These are phyloP conservation scores for Halictus rubicundus DNA, from an alignment of 1,140 invertebrate genomes.

Conservation along the genomic window DNA sequence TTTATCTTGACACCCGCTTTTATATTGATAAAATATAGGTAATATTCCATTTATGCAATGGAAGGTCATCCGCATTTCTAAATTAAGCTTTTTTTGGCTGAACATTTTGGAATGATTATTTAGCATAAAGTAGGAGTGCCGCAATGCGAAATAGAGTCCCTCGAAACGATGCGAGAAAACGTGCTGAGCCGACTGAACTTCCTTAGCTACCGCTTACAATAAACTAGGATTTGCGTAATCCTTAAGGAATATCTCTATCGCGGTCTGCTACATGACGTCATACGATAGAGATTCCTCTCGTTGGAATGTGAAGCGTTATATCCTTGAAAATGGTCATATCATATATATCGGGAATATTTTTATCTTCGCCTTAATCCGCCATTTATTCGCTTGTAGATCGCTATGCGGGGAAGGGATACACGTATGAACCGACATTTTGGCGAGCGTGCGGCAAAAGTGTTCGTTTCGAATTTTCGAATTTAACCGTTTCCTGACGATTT, in stretches of 20 bases:
- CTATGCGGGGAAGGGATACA: no score
- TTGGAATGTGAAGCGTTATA: slow-evolving; percentile 7
- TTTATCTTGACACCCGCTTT: no score
- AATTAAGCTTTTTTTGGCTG: no score
- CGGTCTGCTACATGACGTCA: slow-evolving; percentile 17
- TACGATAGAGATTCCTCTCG: neutral
- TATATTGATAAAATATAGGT: no score
- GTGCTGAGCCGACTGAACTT: neutral
- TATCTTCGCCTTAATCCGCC: neutral
- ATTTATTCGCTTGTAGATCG: neutral
- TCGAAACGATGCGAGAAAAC: neutral
- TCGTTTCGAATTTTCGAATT: no score
- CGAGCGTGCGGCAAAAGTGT: no score
- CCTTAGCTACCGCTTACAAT: slow-evolving; percentile 24
- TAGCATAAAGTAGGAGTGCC: no score
- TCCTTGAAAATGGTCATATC: slow-evolving; percentile 6
- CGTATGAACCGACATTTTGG: neutral
- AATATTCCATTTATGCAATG: no score
- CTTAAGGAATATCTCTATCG: slow-evolving; percentile 3
- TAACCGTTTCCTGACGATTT: no score
- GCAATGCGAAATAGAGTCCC: neutral
- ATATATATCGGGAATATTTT: slow-evolving; percentile 23
- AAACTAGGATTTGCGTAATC: slow-evolving; percentile 40
- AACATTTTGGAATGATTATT: no score
- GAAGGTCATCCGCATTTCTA: no score